A percentile compares a stretch with the other conserved stretches of the same genome.
Conservation (phyloP, 2,113 vertebrate species). For the Gobiocypris rarus region DNA sequence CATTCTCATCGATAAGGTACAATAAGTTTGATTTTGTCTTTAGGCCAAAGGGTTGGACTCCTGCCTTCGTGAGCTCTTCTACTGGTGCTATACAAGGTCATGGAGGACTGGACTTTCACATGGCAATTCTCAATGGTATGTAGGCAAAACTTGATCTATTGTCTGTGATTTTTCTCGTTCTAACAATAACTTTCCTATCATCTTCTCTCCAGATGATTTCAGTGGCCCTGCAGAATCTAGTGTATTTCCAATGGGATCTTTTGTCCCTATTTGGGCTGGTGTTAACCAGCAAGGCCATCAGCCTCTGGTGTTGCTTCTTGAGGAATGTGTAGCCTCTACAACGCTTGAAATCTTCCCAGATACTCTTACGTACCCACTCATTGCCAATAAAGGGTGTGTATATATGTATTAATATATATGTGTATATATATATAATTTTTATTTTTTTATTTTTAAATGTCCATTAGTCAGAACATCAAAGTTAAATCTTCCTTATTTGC, state of each 20-base stretch:
- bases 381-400: slow-evolving; percentile 76
- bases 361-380: slow-evolving; percentile 66
- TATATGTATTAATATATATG: too few relatives aligned
- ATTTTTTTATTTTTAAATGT: too few relatives aligned
- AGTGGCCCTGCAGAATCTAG: slow-evolving; percentile 60
- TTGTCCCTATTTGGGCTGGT: slow-evolving; percentile 75
- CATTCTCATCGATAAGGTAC: background rate
- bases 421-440: too few relatives aligned
- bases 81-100: slow-evolving; percentile 56
- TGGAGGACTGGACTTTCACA: slow-evolving; percentile 69
- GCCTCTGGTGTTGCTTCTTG: slow-evolving; percentile 74
- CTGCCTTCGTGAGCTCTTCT: slow-evolving; percentile 56
- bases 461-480: background rate
- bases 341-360: slow-evolving; percentile 52
- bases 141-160: background rate
- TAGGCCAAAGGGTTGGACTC: slow-evolving; percentile 60
- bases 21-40: background rate
- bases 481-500: background rate
- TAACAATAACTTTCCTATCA: background rate
- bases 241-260: slow-evolving; percentile 73
- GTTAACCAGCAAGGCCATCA: slow-evolving; percentile 73
- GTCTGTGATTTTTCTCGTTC: background rate
- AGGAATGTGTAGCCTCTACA: slow-evolving; percentile 74
- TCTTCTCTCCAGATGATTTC: slow-evolving; percentile 64
- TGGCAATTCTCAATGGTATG: slow-evolving; percentile 74